Percentiles rank a stretch among this genome's conserved stretches.
These are phyloP conservation scores for Dendroctonus ponderosae DNA, from an alignment of 1,140 invertebrate species.

Conservation along the genomic window DNA sequence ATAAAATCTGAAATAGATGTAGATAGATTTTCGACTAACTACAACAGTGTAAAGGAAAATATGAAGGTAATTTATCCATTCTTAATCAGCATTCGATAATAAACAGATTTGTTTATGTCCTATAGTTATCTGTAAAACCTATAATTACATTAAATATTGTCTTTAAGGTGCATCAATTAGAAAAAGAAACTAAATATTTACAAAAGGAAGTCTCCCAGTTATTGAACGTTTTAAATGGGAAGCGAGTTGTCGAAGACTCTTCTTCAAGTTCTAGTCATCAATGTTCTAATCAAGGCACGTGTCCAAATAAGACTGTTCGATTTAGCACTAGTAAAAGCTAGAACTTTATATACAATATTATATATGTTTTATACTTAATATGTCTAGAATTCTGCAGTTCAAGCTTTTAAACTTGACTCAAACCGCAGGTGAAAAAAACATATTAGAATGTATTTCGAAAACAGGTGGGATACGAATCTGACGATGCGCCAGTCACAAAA, in stretches of 20 bases:
- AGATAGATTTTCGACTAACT: slow-evolving; percentile 14
- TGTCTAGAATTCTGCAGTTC: background rate
- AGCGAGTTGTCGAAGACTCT: slow-evolving; percentile 1
- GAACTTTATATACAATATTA: background rate
- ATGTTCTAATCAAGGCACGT: background rate
- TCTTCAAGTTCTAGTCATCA: slow-evolving; percentile 1
- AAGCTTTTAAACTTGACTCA: too few relatives aligned
- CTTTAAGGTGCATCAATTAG: slow-evolving; percentile 19
- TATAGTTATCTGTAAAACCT: background rate
- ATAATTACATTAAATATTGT: slow-evolving; percentile 2
- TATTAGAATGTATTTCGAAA: too few relatives aligned
- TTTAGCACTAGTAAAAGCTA: slow-evolving; percentile 10
- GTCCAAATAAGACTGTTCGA: slow-evolving; percentile 21
- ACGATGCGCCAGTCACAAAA: too few relatives aligned
- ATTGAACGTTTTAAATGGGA: slow-evolving; percentile 6
- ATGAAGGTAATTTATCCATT: slow-evolving; percentile 13
- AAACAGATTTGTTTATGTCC: slow-evolving; percentile 1
- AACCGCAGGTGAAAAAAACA: too few relatives aligned
- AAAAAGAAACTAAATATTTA: slow-evolving; percentile 26
- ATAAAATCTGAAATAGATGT: slow-evolving; percentile 39
- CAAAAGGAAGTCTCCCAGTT: slow-evolving; percentile 25
- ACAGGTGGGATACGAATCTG: too few relatives aligned
- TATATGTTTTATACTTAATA: background rate
- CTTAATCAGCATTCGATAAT: background rate
- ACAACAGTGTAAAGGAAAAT: slow-evolving; percentile 26